phyloP scores from a whole-genome alignment of 2,113 vertebrate species.

The Eubucco bourcierii region DNA sequence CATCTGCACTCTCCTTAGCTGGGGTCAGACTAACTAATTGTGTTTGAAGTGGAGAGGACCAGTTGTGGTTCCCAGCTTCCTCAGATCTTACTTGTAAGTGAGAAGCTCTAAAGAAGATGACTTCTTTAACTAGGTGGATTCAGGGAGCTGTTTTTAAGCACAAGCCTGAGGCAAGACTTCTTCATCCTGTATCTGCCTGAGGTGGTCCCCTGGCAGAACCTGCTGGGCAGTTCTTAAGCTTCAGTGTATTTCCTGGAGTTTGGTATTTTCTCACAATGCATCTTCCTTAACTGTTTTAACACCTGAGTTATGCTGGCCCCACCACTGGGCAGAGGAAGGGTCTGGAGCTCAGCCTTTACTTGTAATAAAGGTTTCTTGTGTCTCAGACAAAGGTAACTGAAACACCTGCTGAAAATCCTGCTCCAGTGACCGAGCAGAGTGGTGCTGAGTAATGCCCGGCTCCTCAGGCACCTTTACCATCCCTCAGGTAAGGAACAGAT shows the following conservation, averaged over 20 bases:
- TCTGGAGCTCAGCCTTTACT: background rate
- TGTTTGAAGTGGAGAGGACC: background rate
- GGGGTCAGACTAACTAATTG: background rate
- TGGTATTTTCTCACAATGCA: background rate
- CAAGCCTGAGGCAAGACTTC: background rate
- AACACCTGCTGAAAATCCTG: constrained; percentile 73
- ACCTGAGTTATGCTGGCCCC: background rate
- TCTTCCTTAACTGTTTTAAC: background rate
- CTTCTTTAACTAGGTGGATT: background rate
- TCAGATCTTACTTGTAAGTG: background rate
- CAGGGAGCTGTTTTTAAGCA: background rate
- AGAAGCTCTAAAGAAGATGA: background rate
- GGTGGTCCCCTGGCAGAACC: background rate
- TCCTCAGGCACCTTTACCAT: constrained; percentile 67
- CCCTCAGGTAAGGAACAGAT: constrained; percentile 59
- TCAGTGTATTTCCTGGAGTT: background rate
- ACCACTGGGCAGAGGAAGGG: background rate
- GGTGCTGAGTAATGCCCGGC: constrained; percentile 72
- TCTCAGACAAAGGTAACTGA: constrained; percentile 73
- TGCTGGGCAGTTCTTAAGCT: background rate
- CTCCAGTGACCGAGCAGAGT: constrained; percentile 73
- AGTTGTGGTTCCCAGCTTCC: background rate
- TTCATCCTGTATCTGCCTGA: background rate
- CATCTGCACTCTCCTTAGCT: background rate
- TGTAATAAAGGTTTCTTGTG: background rate